Percentiles rank a stretch among this genome's conserved stretches.
phyloP scores from a whole-genome alignment of 2,113 vertebrate genomes.

The Orthochromis indermauri region DNA sequence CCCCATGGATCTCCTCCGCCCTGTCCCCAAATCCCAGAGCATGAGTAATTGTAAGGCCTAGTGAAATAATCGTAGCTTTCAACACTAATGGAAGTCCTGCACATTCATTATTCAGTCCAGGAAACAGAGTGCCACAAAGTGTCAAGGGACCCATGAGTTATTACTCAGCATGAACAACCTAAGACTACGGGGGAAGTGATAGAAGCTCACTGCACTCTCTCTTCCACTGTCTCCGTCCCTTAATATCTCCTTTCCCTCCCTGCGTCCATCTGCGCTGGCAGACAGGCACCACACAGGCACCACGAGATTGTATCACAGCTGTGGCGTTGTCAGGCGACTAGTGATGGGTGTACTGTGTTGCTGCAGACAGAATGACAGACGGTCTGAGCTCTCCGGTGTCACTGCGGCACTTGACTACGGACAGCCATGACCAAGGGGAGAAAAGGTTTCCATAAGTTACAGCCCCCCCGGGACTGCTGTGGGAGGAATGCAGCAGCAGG shows the following conservation, averaged over 20 bases:
- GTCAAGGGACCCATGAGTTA: slow-evolving; percentile 60
- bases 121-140: slow-evolving; percentile 56
- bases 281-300: slow-evolving; percentile 32
- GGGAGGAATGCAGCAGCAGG: slow-evolving; percentile 42
- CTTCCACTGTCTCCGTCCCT: slow-evolving; percentile 11
- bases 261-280: slow-evolving; percentile 17
- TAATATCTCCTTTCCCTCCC: not conserved
- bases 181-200: slow-evolving; percentile 29
- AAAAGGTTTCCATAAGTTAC: slow-evolving; percentile 17
- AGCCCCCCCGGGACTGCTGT: slow-evolving; percentile 32
- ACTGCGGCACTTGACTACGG: slow-evolving; percentile 29
- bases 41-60: slow-evolving; percentile 58
- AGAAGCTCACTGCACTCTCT: slow-evolving; percentile 30
- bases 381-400: slow-evolving; percentile 29
- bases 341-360: slow-evolving; percentile 40
- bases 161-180: slow-evolving; percentile 55
- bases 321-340: slow-evolving; percentile 35
- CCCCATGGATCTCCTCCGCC: not conserved
- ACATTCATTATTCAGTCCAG: slow-evolving; percentile 71
- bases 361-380: slow-evolving; percentile 53
- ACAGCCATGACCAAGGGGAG: slow-evolving; percentile 8
- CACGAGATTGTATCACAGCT: slow-evolving; percentile 53
- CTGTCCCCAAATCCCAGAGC: slow-evolving; percentile 20
- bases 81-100: slow-evolving; percentile 66
- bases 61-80: slow-evolving; percentile 68